Base-by-base conservation (phyloP, 1,140 invertebrate genomes). In the Megathymus violae region DNA sequence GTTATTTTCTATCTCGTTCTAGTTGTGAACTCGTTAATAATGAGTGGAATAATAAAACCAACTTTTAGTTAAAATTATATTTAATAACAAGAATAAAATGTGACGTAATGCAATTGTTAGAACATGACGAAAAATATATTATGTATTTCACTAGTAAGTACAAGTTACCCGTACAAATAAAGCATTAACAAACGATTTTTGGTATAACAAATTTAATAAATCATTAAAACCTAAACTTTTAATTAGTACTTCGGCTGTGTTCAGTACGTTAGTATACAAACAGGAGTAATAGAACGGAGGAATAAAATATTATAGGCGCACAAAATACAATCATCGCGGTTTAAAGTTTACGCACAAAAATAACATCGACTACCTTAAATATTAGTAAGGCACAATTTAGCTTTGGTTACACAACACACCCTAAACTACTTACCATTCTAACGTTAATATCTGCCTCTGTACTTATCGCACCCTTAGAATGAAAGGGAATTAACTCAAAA, bases 381-480 rank as follows among this genome's bases (percentile, higher is more conserved):
- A 68, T 71, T 76, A 81, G 47, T 83, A 83, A 83, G 81, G 81
- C 81, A 83, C 80, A 70, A 66, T 70, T 68, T 69, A 70, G 40
- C 80, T 83, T 77, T 80, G 79, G 71, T 73, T 80, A 71, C 66
- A 76, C 69, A 69, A 58, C 52, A 44, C 40, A 17, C 31, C 10
- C 52, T 16, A 44, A 44, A 34, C 22, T 56, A 56, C 27, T 31
- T 41, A 27, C 22, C 9, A 5, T 13, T 15, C 19, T 19, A 46
- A 7, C 13, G 13, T 40, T 54, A 54, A 25, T 54, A 54, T 54
- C 22, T 52, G 31, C 9, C 7, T 31, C 27, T 31, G 17, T 46
- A 58, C n/a, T 17, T 44, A 51, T 31, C n/a, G n/a, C n/a, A n/a
- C n/a, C n/a, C n/a, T n/a, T n/a, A n/a, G n/a, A n/a, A n/a, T n/a